phyloP scores from a whole-genome alignment of 2,113 vertebrate genomes.

The Falcunculus frontatus region DNA sequence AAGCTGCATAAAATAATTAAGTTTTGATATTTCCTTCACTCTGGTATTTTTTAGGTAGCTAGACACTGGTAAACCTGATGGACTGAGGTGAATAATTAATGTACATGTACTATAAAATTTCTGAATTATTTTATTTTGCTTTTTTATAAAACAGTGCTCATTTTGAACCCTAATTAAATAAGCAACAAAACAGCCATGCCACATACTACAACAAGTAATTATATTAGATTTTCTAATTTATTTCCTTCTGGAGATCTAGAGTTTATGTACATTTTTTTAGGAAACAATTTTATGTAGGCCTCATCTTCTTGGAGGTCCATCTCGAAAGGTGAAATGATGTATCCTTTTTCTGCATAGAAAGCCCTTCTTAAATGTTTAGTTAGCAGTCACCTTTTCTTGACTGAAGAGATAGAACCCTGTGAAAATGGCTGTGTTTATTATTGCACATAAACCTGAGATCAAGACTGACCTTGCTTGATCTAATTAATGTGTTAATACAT shows the following conservation, averaged over 20 bases:
- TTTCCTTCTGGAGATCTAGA: neutral
- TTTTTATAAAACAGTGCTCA: neutral
- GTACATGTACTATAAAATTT: neutral
- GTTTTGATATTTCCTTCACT: neutral
- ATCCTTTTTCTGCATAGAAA: neutral
- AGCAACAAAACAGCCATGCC: neutral
- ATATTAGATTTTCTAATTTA: neutral
- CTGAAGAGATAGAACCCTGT: neutral
- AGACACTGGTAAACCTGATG: neutral
- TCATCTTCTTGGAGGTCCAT: neutral
- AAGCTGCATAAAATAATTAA: neutral
- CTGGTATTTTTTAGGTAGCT: neutral
- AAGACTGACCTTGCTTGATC: neutral
- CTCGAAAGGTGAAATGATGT: neutral
- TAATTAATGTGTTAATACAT: neutral
- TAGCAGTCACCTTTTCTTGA: neutral
- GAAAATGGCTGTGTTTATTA: neutral
- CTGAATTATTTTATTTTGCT: neutral
- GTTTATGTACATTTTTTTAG: neutral
- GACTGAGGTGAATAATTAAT: neutral
- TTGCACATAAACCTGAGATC: neutral
- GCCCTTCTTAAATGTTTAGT: neutral
- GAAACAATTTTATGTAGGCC: neutral
- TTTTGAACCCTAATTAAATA: neutral
- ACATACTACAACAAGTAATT: neutral